Evolutionary conservation across 2,797 vertebrate species (phyloP).

Genomic region (Mallotus villosus): DNA sequence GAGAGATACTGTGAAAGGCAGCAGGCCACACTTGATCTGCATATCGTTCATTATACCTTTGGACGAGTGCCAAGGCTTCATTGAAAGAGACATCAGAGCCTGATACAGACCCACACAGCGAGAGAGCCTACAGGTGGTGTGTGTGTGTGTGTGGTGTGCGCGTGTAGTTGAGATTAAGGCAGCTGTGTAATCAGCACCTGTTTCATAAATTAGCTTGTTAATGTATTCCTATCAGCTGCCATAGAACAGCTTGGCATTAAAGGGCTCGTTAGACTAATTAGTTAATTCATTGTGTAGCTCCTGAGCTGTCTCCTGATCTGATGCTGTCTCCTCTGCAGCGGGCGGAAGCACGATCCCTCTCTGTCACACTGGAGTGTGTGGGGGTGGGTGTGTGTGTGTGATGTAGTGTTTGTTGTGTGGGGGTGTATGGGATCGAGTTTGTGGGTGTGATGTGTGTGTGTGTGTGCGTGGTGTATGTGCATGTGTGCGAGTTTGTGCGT

Average conservation of each 20-base stretch:
- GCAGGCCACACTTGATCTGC: conserved; percentile 66
- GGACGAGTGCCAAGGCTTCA: conserved; percentile 70
- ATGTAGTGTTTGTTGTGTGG: not conserved
- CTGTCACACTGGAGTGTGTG: not conserved
- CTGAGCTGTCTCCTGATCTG: conserved; percentile 81
- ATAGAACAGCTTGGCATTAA: conserved; percentile 73
- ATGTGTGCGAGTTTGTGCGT: not conserved
- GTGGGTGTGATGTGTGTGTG: not conserved
- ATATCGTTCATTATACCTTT: conserved; percentile 71
- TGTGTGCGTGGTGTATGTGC: not conserved
- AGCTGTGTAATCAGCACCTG: conserved; percentile 82
- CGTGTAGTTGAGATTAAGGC: conserved; percentile 49
- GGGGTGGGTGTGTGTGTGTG: conserved; percentile 1
- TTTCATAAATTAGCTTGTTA: conserved; percentile 83
- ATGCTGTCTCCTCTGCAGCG: conserved; percentile 53
- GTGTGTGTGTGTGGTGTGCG: conserved; percentile 27
- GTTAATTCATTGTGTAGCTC: conserved; percentile 85
- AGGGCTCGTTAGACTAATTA: conserved; percentile 83
- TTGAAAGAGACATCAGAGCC: conserved; percentile 71
- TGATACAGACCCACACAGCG: conserved; percentile 31
- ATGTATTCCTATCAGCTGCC: conserved; percentile 81
- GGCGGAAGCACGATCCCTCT: not conserved
- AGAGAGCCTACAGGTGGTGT: conserved; percentile 4
- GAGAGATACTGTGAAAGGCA: not conserved
- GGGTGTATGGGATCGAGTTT: not conserved